A percentile compares a stretch with the other conserved stretches of the same genome.
These are phyloP conservation scores for Melanostigma gelatinosum DNA, from an alignment of 2,113 vertebrate species.

Conservation along the genomic window DNA sequence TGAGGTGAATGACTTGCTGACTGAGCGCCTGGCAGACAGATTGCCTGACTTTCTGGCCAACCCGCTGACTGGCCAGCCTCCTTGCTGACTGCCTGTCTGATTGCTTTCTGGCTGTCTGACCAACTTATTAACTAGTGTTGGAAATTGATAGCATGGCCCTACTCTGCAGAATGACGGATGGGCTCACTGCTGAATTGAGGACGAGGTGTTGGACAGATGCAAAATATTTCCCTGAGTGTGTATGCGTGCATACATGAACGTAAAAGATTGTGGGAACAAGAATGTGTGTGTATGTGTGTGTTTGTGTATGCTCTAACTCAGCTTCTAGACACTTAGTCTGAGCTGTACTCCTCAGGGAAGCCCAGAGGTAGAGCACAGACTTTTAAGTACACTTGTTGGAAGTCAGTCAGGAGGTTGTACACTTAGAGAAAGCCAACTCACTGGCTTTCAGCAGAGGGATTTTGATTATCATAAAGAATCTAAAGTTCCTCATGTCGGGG, in stretches of 20 bases:
- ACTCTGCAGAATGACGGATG: conserved; percentile 48
- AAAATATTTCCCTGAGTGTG: background rate
- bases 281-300: background rate
- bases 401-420: conserved; percentile 44
- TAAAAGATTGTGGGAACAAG: conserved; percentile 1
- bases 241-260: background rate
- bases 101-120: conserved; percentile 48
- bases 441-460: conserved; percentile 16
- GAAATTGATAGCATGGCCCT: conserved; percentile 58
- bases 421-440: conserved; percentile 39
- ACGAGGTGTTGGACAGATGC: conserved; percentile 36
- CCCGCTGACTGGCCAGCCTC: conserved; percentile 14
- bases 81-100: conserved; percentile 54
- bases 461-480: conserved; percentile 43
- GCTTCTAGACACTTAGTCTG: background rate
- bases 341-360: conserved; percentile 16
- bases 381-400: conserved; percentile 33
- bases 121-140: conserved; percentile 65
- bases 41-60: background rate
- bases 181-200: conserved; percentile 37
- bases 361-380: conserved; percentile 23
- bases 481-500: background rate
- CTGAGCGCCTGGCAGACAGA: conserved; percentile 31
- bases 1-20: conserved; percentile 31
- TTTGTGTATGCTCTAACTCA: background rate